Conservation (phyloP, 2,797 vertebrate genomes). For the Labeo calbasu region DNA sequence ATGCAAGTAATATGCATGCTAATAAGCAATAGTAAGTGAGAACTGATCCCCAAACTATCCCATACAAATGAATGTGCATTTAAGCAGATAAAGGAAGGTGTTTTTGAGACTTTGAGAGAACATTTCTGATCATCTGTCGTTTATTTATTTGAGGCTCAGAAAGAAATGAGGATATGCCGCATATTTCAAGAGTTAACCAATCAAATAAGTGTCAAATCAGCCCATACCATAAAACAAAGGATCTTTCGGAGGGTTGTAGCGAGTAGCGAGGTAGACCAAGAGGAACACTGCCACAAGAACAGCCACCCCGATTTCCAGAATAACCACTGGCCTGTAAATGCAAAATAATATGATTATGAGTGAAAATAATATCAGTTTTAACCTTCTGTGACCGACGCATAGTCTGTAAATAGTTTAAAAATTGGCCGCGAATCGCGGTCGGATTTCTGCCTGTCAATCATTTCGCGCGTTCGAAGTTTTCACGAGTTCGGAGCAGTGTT, state of each 20-base stretch:
- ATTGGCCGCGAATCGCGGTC: no score
- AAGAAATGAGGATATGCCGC: not conserved
- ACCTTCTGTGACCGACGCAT: not conserved
- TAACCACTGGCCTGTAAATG: slow-evolving; percentile 68
- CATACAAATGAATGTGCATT: not conserved
- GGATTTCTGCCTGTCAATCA: not conserved
- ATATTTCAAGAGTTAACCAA: slow-evolving; percentile 31
- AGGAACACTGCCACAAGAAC: slow-evolving; percentile 75
- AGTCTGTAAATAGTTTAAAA: not conserved
- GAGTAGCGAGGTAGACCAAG: slow-evolving; percentile 74
- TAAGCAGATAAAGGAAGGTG: not conserved
- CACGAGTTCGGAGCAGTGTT: not conserved
- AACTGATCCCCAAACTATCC: no score
- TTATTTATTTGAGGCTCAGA: not conserved
- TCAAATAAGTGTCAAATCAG: slow-evolving; percentile 12
- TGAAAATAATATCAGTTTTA: not conserved
- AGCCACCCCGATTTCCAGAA: slow-evolving; percentile 68
- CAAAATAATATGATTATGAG: slow-evolving; percentile 36
- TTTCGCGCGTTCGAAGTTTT: not conserved
- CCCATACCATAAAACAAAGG: slow-evolving; percentile 82
- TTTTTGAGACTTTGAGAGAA: not conserved
- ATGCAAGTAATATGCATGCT: no score
- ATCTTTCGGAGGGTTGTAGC: slow-evolving; percentile 78
- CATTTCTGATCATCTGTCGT: not conserved
- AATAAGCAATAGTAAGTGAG: no score